Percentiles rank a stretch among this genome's conserved stretches.
Evolutionary conservation across 2,797 vertebrate species (phyloP).

Genomic region (Manis pentadactyla): DNA sequence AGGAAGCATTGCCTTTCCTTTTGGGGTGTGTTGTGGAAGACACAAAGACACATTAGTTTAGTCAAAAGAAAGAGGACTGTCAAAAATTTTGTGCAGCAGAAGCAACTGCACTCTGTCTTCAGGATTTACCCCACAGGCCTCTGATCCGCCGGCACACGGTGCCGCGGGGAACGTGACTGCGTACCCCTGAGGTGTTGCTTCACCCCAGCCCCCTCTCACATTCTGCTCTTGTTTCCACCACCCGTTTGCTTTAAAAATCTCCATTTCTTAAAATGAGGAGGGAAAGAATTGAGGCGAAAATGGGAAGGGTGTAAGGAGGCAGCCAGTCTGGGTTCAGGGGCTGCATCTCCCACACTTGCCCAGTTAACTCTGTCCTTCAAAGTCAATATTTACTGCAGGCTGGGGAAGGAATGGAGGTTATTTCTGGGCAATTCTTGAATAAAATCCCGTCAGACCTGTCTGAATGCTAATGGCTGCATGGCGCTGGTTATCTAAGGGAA

Average conservation of each 20-base stretch:
- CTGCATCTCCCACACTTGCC: background rate
- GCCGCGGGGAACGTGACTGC: accelerated
- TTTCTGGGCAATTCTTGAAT: slow-evolving; percentile 25
- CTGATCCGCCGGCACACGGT: accelerated
- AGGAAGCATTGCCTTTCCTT: background rate
- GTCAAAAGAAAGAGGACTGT: slow-evolving; percentile 21
- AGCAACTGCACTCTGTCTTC: background rate
- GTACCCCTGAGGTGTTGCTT: accelerated
- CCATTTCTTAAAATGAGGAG: background rate
- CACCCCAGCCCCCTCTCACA: accelerated
- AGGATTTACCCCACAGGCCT: background rate
- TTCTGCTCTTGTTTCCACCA: background rate
- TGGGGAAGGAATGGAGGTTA: background rate
- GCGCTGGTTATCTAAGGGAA: slow-evolving; percentile 34
- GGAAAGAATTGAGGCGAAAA: background rate
- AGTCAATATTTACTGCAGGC: background rate
- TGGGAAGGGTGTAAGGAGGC: background rate
- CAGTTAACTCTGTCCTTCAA: background rate
- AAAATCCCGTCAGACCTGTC: slow-evolving; percentile 56
- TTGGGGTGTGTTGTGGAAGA: background rate
- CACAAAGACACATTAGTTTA: background rate
- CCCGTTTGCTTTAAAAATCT: background rate
- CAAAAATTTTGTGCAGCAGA: background rate
- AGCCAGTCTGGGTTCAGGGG: background rate
- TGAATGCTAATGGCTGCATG: background rate